Evolutionary conservation across 2,113 vertebrate genomes (phyloP), one percentile per base, ranked within the genome.

Genomic region (Sinocyclocheilus rhinocerous): DNA sequence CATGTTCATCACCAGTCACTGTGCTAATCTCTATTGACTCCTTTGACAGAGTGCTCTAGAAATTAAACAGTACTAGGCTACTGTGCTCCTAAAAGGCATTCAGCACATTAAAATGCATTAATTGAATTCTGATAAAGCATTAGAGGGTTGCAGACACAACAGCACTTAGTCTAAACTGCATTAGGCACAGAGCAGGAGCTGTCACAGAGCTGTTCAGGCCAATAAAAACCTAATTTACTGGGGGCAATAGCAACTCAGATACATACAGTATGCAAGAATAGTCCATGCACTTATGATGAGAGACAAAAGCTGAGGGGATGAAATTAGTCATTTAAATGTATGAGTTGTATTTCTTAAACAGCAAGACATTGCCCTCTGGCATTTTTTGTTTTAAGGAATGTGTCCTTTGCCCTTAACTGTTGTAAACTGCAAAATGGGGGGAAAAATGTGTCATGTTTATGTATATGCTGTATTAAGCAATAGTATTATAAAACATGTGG

Each of bases 101-200:
- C 87, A 89, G 87, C 87, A 88, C 93, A 93, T 93, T 93, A 92
- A 90, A 85, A 59, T 87, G 78, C 93, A 92, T 93, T 94, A 89
- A 94, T 93, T 93, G 93, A 94, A 91, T 93, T 94, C 76, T 73
- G 92, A 92, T 92, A 91, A 79, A 88, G 85, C 88, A 91, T 82
- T 88, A 26, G 33, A 84, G 81, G 87, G 87, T 87, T 81, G 86
- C 88, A 90, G 77, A 79, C 26, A 77, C 73, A 36, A 87, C 84
- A 61, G 69, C 42, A 45, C 65, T 91, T 89, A 86, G 83, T 80
- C 29, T 76, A 86, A 84, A 75, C 52, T 22, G 63, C 88, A 80
- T 48, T 52, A 81, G 86, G 85, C 67, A 16, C 26, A 52, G n/a
- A 57, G 67, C 72, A 77, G 59, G 59, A 61, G 61, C 78, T 88